A percentile compares a stretch with the other conserved stretches of the same genome.
phyloP scores from a whole-genome alignment of 92 coral and sea anemone species.

The Palythoa grandiflora region DNA sequence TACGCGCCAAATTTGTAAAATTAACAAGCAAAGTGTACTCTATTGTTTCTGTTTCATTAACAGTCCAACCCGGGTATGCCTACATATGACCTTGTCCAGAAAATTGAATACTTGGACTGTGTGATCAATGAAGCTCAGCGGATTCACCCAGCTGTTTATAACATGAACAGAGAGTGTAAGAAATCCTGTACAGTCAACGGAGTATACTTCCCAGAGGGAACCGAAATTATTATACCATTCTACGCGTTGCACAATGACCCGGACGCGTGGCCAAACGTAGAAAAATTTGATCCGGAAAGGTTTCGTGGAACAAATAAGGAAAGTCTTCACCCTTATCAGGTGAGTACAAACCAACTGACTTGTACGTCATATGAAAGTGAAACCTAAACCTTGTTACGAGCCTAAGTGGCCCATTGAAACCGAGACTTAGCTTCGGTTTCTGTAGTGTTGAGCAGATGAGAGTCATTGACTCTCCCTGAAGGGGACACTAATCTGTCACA shows the following conservation, averaged over 20 bases:
- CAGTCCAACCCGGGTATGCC: conserved; percentile 66
- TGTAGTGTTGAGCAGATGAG: too few relatives aligned
- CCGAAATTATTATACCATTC: conserved; percentile 63
- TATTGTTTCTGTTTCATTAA: neutral
- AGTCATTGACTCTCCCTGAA: too few relatives aligned
- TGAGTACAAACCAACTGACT: neutral
- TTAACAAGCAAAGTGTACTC: neutral
- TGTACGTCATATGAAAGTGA: too few relatives aligned
- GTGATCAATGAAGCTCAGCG: conserved; percentile 75
- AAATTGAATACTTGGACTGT: conserved; percentile 80
- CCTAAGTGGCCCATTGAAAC: too few relatives aligned
- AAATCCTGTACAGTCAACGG: conserved; percentile 59
- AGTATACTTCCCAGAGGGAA: conserved; percentile 69
- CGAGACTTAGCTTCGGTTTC: too few relatives aligned
- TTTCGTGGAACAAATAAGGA: conserved; percentile 45
- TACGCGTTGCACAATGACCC: conserved; percentile 73
- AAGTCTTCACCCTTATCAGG: conserved; percentile 5
- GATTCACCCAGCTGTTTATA: conserved; percentile 62
- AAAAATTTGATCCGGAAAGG: conserved; percentile 80
- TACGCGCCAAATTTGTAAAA: neutral
- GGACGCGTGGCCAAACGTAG: conserved; percentile 76
- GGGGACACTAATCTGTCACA: too few relatives aligned
- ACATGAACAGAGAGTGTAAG: conserved; percentile 55
- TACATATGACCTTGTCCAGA: conserved; percentile 69
- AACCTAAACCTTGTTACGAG: too few relatives aligned